Evolutionary conservation across 1,140 invertebrate genomes (phyloP).

Genomic region (Neodiprion fabricii): DNA sequence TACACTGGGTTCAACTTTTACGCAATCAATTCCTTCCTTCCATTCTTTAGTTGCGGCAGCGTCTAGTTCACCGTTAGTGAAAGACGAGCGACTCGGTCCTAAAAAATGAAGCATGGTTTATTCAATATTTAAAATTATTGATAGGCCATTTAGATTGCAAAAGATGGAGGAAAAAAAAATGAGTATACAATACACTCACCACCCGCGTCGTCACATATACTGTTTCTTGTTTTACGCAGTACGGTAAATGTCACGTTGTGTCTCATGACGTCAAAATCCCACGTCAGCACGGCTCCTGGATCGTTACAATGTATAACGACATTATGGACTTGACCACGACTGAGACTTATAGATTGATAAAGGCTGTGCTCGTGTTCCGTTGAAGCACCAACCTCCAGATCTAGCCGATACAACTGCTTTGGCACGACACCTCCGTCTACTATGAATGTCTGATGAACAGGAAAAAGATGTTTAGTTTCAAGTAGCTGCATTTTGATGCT

Average conservation of each 20-base stretch:
- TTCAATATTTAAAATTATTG: too few relatives aligned
- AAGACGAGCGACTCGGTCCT: slow-evolving; percentile 26
- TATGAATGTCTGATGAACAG: slow-evolving; percentile 73
- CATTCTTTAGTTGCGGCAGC: slow-evolving; percentile 77
- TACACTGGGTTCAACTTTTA: slow-evolving; percentile 79
- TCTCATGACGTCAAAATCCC: slow-evolving; percentile 96
- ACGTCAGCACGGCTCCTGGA: slow-evolving; percentile 89
- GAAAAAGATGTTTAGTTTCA: slow-evolving; percentile 17
- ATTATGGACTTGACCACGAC: slow-evolving; percentile 78
- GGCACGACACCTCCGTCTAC: slow-evolving; percentile 89
- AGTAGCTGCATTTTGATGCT: not conserved
- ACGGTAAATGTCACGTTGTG: slow-evolving; percentile 89
- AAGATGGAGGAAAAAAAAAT: not conserved
- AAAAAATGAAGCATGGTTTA: slow-evolving; percentile 25
- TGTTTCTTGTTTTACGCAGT: slow-evolving; percentile 56
- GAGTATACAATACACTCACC: not conserved
- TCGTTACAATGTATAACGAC: slow-evolving; percentile 84
- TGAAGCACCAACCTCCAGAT: slow-evolving; percentile 71
- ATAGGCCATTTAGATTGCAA: too few relatives aligned
- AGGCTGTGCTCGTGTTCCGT: slow-evolving; percentile 62
- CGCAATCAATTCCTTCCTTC: slow-evolving; percentile 81
- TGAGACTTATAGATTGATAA: slow-evolving; percentile 64
- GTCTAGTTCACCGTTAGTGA: slow-evolving; percentile 48
- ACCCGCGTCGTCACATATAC: slow-evolving; percentile 22
- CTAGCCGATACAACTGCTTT: slow-evolving; percentile 85